phyloP scores from a whole-genome alignment of 1,140 invertebrate genomes.

The Euwallacea fornicatus region DNA sequence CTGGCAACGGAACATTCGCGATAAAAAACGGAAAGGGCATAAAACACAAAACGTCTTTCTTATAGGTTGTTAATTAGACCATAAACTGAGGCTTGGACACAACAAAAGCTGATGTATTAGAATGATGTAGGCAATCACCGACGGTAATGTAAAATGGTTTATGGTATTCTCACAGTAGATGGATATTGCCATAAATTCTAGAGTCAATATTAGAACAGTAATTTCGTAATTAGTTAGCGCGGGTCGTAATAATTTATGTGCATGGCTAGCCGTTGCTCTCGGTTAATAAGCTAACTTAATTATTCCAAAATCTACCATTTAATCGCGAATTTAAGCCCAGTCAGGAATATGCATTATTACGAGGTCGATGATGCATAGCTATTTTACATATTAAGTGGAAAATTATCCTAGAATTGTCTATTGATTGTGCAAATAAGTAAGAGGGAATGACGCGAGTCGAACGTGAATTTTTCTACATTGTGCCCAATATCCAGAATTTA shows the following conservation, averaged over 20 bases:
- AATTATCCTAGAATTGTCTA: slow-evolving; percentile 27
- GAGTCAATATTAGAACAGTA: slow-evolving; percentile 30
- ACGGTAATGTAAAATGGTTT: slow-evolving; percentile 14
- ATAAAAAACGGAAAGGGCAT: too few relatives aligned
- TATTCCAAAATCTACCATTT: slow-evolving; percentile 41
- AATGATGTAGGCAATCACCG: slow-evolving; percentile 8
- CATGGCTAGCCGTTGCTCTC: slow-evolving; percentile 32
- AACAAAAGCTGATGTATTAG: background rate
- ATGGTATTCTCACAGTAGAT: slow-evolving; percentile 25
- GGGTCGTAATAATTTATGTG: slow-evolving; percentile 41
- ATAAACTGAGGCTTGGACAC: too few relatives aligned
- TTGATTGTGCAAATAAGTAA: background rate
- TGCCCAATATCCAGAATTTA: too few relatives aligned
- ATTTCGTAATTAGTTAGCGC: slow-evolving; percentile 30
- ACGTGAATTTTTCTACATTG: too few relatives aligned
- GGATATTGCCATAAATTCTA: slow-evolving; percentile 29
- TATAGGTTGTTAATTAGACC: too few relatives aligned
- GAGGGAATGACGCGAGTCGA: too few relatives aligned
- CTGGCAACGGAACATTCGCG: too few relatives aligned
- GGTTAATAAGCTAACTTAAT: slow-evolving; percentile 41
- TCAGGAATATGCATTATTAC: slow-evolving; percentile 37
- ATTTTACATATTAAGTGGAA: slow-evolving; percentile 41
- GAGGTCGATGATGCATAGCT: slow-evolving; percentile 32
- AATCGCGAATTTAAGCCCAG: slow-evolving; percentile 36
- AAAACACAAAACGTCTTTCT: too few relatives aligned